Percentiles rank a stretch among this genome's conserved stretches.
Evolutionary conservation across 2,888 invertebrate species (phyloP).

Genomic region (Microchrysa polita): DNA sequence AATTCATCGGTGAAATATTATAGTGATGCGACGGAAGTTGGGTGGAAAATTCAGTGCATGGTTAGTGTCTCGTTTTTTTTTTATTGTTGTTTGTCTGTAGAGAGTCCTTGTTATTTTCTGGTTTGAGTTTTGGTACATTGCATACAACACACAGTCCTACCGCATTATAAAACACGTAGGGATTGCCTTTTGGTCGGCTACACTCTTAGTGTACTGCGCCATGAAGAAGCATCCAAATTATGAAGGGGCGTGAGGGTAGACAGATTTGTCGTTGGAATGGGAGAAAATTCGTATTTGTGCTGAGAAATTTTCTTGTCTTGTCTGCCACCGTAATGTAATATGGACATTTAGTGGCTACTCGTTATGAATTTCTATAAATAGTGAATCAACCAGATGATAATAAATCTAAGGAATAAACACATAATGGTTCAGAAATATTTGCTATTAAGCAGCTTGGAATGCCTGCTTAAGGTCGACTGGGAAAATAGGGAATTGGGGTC

Average conservation of each 20-base stretch:
- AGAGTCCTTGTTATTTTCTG: not conserved
- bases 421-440: slow-evolving; percentile 31
- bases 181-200: not conserved
- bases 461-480: slow-evolving; percentile 23
- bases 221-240: not conserved
- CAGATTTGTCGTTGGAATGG: not conserved
- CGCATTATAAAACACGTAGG: slow-evolving; percentile 9
- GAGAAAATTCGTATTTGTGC: slow-evolving; percentile 12
- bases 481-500: slow-evolving; percentile 33
- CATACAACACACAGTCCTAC: not conserved
- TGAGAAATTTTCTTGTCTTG: not conserved
- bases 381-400: slow-evolving; percentile 4
- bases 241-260: not conserved
- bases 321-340: not conserved
- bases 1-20: slow-evolving; percentile 4
- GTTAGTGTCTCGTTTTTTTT: slow-evolving; percentile 7
- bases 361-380: slow-evolving; percentile 35
- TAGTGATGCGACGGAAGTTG: not conserved
- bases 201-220: not conserved
- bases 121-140: not conserved
- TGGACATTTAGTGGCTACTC: slow-evolving; percentile 3
- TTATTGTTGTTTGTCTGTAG: not conserved
- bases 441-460: not conserved
- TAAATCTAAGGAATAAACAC: slow-evolving; percentile 18
- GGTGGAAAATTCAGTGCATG: slow-evolving; percentile 19